phyloP scores from a whole-genome alignment of 2,113 vertebrate genomes.

The Oreochromis niloticus region DNA sequence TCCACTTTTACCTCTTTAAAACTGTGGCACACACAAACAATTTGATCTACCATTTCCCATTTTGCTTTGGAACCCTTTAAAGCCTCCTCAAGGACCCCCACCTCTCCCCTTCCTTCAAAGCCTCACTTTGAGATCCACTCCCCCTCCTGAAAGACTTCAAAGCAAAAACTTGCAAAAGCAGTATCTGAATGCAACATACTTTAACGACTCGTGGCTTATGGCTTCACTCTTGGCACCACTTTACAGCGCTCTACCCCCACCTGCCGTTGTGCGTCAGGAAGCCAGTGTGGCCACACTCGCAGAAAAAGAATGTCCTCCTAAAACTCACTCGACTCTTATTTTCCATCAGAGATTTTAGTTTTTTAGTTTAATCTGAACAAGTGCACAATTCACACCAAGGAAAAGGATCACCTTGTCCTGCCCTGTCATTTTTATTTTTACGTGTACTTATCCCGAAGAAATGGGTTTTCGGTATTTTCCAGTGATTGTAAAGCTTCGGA shows the following conservation, averaged over 20 bases:
- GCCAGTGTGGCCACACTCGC: not conserved
- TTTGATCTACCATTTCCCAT: not conserved
- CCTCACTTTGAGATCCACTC: not conserved
- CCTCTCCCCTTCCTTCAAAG: not conserved
- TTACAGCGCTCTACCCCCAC: constrained; percentile 75
- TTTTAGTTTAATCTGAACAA: not conserved
- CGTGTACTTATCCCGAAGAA: not conserved
- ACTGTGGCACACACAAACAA: not conserved
- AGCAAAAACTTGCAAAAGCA: not conserved
- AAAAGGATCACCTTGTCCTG: not conserved
- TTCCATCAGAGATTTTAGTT: not conserved
- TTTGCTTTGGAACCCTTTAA: not conserved
- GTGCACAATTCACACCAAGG: not conserved
- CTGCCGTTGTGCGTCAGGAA: constrained; percentile 65
- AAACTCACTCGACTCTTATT: not conserved
- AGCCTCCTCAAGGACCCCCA: not conserved
- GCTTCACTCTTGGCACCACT: constrained; percentile 35
- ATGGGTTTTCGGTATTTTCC: not conserved
- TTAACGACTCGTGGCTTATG: not conserved
- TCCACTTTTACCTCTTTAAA: not conserved
- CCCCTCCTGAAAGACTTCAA: not conserved
- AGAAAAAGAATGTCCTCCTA: not conserved
- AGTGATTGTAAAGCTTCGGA: not conserved
- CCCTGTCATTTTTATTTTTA: not conserved
- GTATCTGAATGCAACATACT: not conserved